Conservation (phyloP, 2,888 invertebrate genomes). For the Dryocosmus kuriphilus region DNA sequence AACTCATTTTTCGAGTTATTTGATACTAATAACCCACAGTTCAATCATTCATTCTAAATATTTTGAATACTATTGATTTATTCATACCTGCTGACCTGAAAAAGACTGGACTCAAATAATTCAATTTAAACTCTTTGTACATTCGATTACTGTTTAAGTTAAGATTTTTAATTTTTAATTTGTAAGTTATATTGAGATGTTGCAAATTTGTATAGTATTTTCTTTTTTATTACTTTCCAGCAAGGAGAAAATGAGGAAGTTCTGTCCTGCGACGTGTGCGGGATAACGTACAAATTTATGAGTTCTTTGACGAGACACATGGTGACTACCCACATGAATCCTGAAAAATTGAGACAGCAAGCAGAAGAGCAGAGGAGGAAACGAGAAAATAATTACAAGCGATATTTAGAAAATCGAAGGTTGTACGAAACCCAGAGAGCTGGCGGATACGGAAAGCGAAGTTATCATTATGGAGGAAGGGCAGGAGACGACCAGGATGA, state of each 20-base stretch:
- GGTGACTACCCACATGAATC: slow-evolving; percentile 80
- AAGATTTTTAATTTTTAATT: too few relatives aligned
- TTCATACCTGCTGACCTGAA: background rate
- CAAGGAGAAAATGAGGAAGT: slow-evolving; percentile 74
- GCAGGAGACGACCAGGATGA: slow-evolving; percentile 15
- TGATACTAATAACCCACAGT: background rate
- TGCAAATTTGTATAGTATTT: background rate
- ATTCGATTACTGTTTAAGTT: too few relatives aligned
- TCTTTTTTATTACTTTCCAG: slow-evolving; percentile 46
- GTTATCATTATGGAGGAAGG: background rate
- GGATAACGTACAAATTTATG: slow-evolving; percentile 80
- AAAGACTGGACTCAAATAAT: slow-evolving; percentile 8
- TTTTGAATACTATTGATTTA: background rate
- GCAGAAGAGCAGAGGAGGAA: slow-evolving; percentile 75
- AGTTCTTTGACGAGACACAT: slow-evolving; percentile 82
- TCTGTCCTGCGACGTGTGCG: slow-evolving; percentile 78
- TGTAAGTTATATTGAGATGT: background rate
- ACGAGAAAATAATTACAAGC: slow-evolving; percentile 75
- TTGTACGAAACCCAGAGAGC: slow-evolving; percentile 73
- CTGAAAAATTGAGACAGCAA: slow-evolving; percentile 74
- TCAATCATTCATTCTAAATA: background rate
- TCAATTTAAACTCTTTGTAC: background rate
- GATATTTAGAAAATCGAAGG: slow-evolving; percentile 74
- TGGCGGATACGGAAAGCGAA: slow-evolving; percentile 53
- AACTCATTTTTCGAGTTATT: background rate